phyloP scores from a whole-genome alignment of 2,888 invertebrate species.

The Idaea straminata region DNA sequence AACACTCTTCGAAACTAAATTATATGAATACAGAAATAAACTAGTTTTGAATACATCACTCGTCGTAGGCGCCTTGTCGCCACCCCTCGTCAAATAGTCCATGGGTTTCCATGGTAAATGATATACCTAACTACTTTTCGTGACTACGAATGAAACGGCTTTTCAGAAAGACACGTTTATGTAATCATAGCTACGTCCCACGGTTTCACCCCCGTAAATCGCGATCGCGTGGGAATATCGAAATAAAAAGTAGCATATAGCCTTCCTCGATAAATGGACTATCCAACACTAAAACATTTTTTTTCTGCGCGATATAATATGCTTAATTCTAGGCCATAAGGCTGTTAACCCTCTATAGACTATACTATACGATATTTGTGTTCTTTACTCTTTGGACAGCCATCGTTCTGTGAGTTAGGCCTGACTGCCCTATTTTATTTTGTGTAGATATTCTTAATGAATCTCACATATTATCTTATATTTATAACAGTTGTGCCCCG shows the following conservation, averaged over 20 bases:
- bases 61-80: slow-evolving; percentile 26
- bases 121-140: slow-evolving; percentile 28
- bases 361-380: no score
- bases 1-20: slow-evolving; percentile 19
- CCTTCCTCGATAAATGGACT: no score
- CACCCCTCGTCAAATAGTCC: slow-evolving; percentile 32
- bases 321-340: not conserved
- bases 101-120: slow-evolving; percentile 32
- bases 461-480: no score
- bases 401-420: no score
- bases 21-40: not conserved
- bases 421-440: no score
- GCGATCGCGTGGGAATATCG: no score
- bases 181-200: slow-evolving; percentile 3
- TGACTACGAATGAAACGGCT: slow-evolving; percentile 14
- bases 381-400: no score
- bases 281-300: no score
- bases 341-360: not conserved
- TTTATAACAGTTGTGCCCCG: no score
- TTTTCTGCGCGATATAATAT: not conserved
- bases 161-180: slow-evolving; percentile 13
- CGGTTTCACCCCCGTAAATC: no score
- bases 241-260: no score
- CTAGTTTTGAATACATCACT: slow-evolving; percentile 36
- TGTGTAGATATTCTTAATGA: no score